Conservation (phyloP, 1,140 invertebrate genomes). For the Drosophila busckii region DNA sequence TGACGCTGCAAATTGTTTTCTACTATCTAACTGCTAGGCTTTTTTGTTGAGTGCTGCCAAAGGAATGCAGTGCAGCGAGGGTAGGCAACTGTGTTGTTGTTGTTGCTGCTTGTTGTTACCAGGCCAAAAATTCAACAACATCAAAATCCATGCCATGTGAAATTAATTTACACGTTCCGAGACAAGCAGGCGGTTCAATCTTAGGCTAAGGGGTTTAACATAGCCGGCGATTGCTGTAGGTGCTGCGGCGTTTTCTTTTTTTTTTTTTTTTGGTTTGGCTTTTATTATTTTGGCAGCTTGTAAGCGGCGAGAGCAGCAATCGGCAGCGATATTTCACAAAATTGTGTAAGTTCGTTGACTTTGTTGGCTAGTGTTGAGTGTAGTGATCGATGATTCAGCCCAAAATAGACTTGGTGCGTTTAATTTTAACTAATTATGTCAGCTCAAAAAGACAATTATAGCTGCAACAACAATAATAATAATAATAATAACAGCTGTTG, state of each 20-base stretch:
- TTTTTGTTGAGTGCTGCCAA: too few relatives aligned
- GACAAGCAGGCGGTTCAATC: constrained; percentile 8
- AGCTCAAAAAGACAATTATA: constrained; percentile 33
- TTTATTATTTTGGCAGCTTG: too few relatives aligned
- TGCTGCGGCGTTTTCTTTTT: too few relatives aligned
- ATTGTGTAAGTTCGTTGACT: constrained; percentile 64
- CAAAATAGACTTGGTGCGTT: constrained; percentile 44
- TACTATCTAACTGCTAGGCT: too few relatives aligned
- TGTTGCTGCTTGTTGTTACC: too few relatives aligned
- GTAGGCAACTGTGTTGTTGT: too few relatives aligned
- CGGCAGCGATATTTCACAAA: constrained; percentile 57
- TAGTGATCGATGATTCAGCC: constrained; percentile 55
- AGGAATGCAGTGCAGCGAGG: too few relatives aligned
- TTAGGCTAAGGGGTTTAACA: too few relatives aligned
- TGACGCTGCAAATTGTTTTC: too few relatives aligned
- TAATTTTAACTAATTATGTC: constrained; percentile 74
- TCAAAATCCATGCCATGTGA: constrained; percentile 46
- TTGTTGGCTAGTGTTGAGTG: constrained; percentile 42
- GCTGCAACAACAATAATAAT: constrained; percentile 21
- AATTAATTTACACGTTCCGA: constrained; percentile 70
- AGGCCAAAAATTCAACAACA: constrained; percentile 30
- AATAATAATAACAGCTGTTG: constrained; percentile 5
- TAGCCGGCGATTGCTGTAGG: too few relatives aligned
- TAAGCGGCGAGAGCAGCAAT: neutral
- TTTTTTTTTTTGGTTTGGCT: too few relatives aligned